Percentiles rank a stretch among this genome's conserved stretches.
These are phyloP conservation scores for Podarcis lilfordi DNA, from an alignment of 2,797 vertebrate species.

Conservation along the genomic window DNA sequence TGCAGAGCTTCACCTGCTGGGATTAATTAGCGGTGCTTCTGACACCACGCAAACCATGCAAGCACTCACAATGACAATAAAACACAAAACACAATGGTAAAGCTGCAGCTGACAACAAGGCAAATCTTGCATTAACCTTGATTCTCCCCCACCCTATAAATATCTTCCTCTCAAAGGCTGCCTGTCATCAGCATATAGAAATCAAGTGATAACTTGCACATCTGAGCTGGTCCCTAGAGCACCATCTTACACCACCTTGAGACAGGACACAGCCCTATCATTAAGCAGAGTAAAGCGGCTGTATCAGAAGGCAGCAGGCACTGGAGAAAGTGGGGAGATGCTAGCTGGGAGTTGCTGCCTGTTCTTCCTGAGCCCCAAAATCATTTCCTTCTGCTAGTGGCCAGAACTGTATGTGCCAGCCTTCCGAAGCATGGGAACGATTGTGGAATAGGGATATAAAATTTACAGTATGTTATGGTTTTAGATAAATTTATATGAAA, in stretches of 20 bases:
- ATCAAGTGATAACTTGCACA: not conserved
- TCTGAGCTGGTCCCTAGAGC: too few species aligned
- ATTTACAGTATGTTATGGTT: too few species aligned
- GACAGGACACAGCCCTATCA: not conserved
- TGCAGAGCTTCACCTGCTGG: not conserved
- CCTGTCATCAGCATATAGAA: not conserved
- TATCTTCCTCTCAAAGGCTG: not conserved
- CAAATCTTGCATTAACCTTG: not conserved
- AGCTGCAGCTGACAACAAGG: not conserved
- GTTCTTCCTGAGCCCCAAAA: too few species aligned
- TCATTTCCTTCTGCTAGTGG: too few species aligned
- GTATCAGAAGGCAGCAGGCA: too few species aligned
- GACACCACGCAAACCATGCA: not conserved
- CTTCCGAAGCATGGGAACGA: too few species aligned
- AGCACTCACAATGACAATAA: not conserved
- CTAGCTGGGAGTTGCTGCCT: too few species aligned
- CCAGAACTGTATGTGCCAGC: too few species aligned
- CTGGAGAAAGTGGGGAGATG: too few species aligned
- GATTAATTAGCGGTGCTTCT: not conserved
- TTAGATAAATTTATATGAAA: too few species aligned
- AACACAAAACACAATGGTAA: not conserved
- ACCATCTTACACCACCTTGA: not conserved
- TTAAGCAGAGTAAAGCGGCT: too few species aligned
- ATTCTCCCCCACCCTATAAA: not conserved
- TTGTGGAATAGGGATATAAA: too few species aligned